Evolutionary conservation across 1,140 invertebrate species (phyloP).

Genomic region (Hylaeus volcanicus): DNA sequence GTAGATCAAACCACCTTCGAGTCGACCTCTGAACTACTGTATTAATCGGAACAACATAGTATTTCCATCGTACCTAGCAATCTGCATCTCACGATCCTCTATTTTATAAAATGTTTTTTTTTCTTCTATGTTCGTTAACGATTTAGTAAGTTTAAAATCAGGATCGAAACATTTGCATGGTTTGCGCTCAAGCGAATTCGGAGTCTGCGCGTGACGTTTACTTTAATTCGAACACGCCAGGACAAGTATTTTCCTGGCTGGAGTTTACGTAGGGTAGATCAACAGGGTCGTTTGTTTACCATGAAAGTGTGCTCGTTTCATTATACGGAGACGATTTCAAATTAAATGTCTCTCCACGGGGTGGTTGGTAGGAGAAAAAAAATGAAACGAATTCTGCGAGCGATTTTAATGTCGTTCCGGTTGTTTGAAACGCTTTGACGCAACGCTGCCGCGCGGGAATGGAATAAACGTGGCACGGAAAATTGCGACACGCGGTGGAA

Average conservation of each 20-base stretch:
- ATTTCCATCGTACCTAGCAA: too few species aligned
- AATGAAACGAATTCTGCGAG: neutral
- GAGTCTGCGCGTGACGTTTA: neutral
- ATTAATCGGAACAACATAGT: too few species aligned
- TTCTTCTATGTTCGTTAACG: too few species aligned
- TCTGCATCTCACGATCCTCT: too few species aligned
- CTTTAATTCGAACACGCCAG: neutral
- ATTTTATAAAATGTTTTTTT: too few species aligned
- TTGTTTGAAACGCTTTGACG: neutral
- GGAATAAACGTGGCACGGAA: neutral
- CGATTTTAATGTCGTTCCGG: neutral
- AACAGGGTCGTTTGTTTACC: neutral
- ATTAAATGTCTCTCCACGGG: neutral
- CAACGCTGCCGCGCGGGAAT: neutral
- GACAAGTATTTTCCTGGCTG: neutral
- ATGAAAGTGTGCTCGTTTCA: neutral
- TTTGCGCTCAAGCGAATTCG: too few species aligned
- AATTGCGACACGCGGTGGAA: too few species aligned
- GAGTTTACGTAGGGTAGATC: neutral
- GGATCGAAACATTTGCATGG: too few species aligned
- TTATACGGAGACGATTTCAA: neutral
- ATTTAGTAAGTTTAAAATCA: too few species aligned
- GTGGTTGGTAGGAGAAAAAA: neutral
- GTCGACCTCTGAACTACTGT: too few species aligned
- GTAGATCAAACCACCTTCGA: too few species aligned